Percentiles rank a stretch among this genome's conserved stretches.
Conservation (phyloP, 2,113 vertebrate genomes). For the Apeltes quadracus region DNA sequence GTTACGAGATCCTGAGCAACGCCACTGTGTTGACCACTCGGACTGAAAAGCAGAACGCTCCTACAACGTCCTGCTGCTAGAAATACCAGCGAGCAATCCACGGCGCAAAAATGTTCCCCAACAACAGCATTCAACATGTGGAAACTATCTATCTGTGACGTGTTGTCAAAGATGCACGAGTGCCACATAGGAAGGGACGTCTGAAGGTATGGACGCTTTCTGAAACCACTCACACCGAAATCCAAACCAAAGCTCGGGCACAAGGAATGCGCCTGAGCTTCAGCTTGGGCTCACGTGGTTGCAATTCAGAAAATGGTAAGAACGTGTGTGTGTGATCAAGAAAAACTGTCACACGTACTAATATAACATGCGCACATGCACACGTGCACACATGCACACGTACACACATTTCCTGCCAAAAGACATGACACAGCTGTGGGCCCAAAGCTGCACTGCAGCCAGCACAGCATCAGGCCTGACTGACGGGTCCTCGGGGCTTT, state of each 20-base stretch:
- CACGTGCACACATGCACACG: constrained; percentile 12
- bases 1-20: background rate
- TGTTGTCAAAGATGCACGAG: background rate
- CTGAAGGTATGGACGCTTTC: background rate
- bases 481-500: constrained; percentile 81
- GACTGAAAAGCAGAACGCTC: too few species aligned
- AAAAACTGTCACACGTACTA: constrained; percentile 3
- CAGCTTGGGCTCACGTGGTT: background rate
- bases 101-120: background rate
- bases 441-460: constrained; percentile 47
- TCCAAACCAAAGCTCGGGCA: constrained; percentile 18
- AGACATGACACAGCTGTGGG: constrained; percentile 68
- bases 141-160: background rate
- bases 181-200: background rate
- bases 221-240: constrained; percentile 21
- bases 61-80: background rate
- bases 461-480: constrained; percentile 64
- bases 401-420: constrained; percentile 17
- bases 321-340: background rate
- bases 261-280: background rate
- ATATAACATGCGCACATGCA: background rate
- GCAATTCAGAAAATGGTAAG: background rate
- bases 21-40: background rate
- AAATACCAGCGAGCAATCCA: background rate
- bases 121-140: background rate